Evolutionary conservation across 2,888 invertebrate genomes (phyloP).

Genomic region (Pristionchus arcanus): DNA sequence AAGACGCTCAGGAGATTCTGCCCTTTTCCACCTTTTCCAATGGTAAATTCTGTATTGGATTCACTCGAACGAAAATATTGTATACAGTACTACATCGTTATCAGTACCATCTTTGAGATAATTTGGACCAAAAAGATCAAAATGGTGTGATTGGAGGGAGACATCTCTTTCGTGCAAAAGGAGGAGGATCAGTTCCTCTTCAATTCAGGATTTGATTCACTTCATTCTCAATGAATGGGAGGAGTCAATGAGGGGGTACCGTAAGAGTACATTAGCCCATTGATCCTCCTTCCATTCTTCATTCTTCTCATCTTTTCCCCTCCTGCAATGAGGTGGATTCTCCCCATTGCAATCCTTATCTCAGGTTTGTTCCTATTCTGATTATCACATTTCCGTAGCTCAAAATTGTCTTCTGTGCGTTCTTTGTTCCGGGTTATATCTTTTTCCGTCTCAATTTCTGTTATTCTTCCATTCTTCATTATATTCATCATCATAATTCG

Average conservation of each 20-base stretch:
- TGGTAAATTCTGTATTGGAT: background rate
- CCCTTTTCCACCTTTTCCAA: background rate
- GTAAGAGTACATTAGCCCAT: conserved; percentile 37
- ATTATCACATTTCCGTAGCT: background rate
- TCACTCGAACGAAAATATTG: background rate
- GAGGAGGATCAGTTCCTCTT: background rate
- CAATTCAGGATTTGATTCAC: background rate
- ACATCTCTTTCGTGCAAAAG: background rate
- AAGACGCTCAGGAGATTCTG: background rate
- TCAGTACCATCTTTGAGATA: background rate
- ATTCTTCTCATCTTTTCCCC: conserved; percentile 13
- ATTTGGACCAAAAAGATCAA: background rate
- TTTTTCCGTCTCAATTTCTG: background rate
- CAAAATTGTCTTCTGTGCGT: background rate
- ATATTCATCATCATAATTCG: background rate
- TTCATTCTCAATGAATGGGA: background rate
- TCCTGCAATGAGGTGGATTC: conserved; percentile 42
- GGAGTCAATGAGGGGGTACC: conserved; percentile 19
- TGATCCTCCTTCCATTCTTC: background rate
- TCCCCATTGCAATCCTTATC: background rate
- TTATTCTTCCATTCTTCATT: background rate
- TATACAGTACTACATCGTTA: background rate
- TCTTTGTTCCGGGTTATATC: background rate
- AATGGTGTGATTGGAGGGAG: background rate
- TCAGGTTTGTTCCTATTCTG: background rate